Evolutionary conservation across 2,888 invertebrate genomes (phyloP), one percentile per base, ranked within the genome.

Genomic region (Polydesmus complanatus): DNA sequence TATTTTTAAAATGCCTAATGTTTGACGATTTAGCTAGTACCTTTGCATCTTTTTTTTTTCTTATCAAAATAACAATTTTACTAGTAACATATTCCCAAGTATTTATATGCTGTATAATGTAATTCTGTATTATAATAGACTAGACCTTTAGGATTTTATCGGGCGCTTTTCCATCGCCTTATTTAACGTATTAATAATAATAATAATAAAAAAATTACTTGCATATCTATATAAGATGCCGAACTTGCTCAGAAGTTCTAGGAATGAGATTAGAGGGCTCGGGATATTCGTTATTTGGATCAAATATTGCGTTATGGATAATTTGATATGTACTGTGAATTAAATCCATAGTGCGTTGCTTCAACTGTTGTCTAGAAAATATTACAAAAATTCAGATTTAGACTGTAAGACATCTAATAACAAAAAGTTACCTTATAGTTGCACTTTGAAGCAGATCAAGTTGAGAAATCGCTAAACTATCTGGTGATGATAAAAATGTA

Each of bases 321-420:
- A 70, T 68, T 54, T 83, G 83, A 73, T 94, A 95, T 68, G 93
- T 90, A 26, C 90, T 87, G 62, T 87, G 80, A 65, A 95, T 84
- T 2, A 94, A 86, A 74, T 88, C 87, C 72, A 88, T 87, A 1
- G 93, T 83, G 66, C 88, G 78, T 70, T 82, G 85, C 69, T 88
- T 88, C 11, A 74, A 69, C n/a, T 67, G 65, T 62, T 73, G 73
- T 63, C 75, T 62, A 21, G 19, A 51, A 27, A 26, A 58, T 27
- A 3, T 23, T 25, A n/a, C n/a, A 48, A 47, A 2, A 8, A 26
- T 8, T 21, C 51, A 53, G 21, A 27, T 2, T 54, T 54, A 25
- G 23, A 54, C 11, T 14, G 5, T 14, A 54, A 5, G 8, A 25
- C 25, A 54, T 22, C n/a, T 19, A 54, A 25, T 22, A 23, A 19